Evolutionary conservation across 2,888 invertebrate species (phyloP).

Genomic region (Drosophila gaucha): DNA sequence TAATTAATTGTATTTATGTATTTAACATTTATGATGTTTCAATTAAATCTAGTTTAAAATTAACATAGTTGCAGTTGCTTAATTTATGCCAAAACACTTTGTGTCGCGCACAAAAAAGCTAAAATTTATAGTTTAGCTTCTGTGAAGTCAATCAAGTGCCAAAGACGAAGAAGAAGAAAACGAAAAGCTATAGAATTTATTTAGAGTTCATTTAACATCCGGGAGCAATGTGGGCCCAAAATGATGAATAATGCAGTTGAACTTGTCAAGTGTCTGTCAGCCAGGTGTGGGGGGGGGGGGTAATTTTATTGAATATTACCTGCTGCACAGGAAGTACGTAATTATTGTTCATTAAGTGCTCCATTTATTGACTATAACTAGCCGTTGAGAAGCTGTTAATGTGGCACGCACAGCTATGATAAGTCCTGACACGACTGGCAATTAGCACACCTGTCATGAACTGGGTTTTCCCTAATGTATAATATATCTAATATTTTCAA

Average conservation of each 20-base stretch:
- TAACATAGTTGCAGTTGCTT: conserved; percentile 40
- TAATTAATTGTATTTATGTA: conserved; percentile 64
- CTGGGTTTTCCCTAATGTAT: not conserved
- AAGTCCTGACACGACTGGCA: conserved; percentile 15
- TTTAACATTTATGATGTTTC: conserved; percentile 63
- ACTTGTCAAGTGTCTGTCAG: conserved; percentile 26
- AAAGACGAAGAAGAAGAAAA: not conserved
- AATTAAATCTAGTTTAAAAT: conserved; percentile 57
- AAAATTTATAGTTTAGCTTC: conserved; percentile 15
- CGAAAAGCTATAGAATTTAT: not conserved
- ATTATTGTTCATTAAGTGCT: conserved; percentile 49
- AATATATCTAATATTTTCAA: not conserved
- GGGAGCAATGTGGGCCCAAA: conserved; percentile 21
- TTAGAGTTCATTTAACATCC: conserved; percentile 9
- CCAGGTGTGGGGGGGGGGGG: no score
- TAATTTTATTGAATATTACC: no score
- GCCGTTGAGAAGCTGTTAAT: conserved; percentile 18
- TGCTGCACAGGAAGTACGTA: conserved; percentile 53
- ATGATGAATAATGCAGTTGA: conserved; percentile 59
- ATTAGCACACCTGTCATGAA: not conserved
- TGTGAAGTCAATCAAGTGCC: not conserved
- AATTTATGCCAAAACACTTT: conserved; percentile 29
- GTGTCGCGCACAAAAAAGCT: conserved; percentile 1
- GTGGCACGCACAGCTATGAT: conserved; percentile 1
- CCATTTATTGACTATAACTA: conserved; percentile 39